phyloP scores from a whole-genome alignment of 2,113 vertebrate genomes.

The Xiphorhynchus elegans region DNA sequence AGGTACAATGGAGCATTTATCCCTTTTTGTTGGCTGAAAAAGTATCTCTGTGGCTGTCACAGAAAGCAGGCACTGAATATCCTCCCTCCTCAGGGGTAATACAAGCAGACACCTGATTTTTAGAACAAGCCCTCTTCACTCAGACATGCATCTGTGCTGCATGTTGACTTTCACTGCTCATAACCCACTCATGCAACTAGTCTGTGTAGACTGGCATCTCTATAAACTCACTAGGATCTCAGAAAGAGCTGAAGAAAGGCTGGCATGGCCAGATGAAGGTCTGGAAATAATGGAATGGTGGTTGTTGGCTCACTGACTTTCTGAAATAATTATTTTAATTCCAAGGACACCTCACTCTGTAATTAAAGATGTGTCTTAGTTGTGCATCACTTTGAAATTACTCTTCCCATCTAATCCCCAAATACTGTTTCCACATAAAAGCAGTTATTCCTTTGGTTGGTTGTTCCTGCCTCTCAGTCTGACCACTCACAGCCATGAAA shows the following conservation, averaged over 20 bases:
- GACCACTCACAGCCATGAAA: background rate
- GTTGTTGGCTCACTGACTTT: background rate
- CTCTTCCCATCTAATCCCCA: background rate
- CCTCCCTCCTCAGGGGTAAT: background rate
- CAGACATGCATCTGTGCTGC: background rate
- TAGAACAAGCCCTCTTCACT: background rate
- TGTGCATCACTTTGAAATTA: background rate
- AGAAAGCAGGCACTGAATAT: background rate
- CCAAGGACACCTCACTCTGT: background rate
- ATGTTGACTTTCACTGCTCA: background rate
- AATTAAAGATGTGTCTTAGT: background rate
- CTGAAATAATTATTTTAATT: slow-evolving; percentile 5
- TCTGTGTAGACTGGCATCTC: background rate
- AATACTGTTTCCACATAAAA: background rate
- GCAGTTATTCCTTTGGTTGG: background rate
- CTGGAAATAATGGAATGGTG: background rate
- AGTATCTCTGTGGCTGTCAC: background rate
- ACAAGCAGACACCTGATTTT: background rate
- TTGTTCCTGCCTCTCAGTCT: background rate
- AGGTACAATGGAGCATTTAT: background rate
- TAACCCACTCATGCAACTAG: background rate
- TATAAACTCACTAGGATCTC: background rate
- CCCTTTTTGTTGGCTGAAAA: background rate
- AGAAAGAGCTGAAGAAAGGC: background rate
- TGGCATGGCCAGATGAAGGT: background rate